Base-by-base conservation (phyloP, 2,888 invertebrate species). In the Beris morrisii region DNA sequence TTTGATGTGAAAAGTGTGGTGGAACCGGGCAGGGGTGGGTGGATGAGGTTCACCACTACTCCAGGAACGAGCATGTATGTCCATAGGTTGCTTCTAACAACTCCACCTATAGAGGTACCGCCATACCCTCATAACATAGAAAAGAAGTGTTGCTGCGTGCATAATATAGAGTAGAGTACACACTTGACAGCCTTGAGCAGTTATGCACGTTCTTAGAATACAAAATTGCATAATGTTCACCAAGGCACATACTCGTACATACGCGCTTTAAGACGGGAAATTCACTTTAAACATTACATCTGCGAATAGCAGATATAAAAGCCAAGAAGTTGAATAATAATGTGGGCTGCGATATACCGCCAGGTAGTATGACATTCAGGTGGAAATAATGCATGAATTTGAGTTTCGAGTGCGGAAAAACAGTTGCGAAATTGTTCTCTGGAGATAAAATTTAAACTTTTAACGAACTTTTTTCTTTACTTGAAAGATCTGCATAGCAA, bases 141-240 rank as follows among this genome's bases (percentile, higher is more conserved):
- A 22, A 38, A 5, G 31, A 31, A 53, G 31, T 31, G 53, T 22
- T 53, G 28, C 30, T 53, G 53, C 12, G 53, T 30, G 53, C 53
- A 53, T 53, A 52, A 52, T 52, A 11, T 52, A 28, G 46, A 46
- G 46, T 46, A 46, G 46, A n/a, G 15, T 22, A 12, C 13, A 58
- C 28, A 61, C 61, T 61, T 52, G 61, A 61, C 61, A 61, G 61
- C 61, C 61, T 61, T 61, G 61, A 61, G 50, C 50, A 61, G 38
- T 61, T 61, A 52, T 61, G 52, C 61, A 61, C 61, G 61, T 52
- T 61, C 30, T 50, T 32, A 52, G 61, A 61, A 61, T 61, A 61
- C 50, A 30, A 38, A 61, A 61, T 61, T 61, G 59, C 61, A 50
- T 61, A 59, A 59, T 50, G 28, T 22, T 38, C 50, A 50, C 22